Percentiles rank a stretch among this genome's conserved stretches.
Conservation (phyloP, 2,888 invertebrate genomes). For the Aethes cnicana region DNA sequence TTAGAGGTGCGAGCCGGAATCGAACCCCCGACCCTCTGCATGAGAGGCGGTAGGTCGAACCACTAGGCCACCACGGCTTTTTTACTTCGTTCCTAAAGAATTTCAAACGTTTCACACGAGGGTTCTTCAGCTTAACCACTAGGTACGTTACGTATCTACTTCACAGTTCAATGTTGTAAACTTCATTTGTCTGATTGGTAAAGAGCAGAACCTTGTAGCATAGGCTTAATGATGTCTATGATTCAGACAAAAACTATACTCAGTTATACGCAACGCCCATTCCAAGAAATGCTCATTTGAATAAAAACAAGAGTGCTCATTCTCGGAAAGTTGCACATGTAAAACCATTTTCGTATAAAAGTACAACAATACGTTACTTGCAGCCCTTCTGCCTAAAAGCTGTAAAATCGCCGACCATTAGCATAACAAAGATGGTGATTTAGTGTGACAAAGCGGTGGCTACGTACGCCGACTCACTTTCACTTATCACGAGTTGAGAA, state of each 20-base stretch:
- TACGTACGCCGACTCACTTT: slow-evolving; percentile 67
- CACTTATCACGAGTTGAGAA: slow-evolving; percentile 55
- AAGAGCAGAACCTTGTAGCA: no score
- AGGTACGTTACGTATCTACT: no score
- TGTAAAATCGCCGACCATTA: slow-evolving; percentile 71
- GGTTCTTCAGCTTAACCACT: no score
- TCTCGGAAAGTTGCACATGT: slow-evolving; percentile 68
- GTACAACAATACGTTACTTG: slow-evolving; percentile 59
- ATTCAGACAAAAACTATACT: neutral
- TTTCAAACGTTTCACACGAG: no score
- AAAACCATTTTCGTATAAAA: slow-evolving; percentile 45
- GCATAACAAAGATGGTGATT: slow-evolving; percentile 76
- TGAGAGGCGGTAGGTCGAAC: no score
- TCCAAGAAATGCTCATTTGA: slow-evolving; percentile 25
- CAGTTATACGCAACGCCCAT: neutral
- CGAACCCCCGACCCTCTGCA: no score
- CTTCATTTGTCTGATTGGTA: no score
- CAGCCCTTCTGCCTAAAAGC: slow-evolving; percentile 68
- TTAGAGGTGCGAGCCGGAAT: no score
- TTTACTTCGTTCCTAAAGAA: no score
- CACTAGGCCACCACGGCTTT: no score
- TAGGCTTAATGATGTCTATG: neutral
- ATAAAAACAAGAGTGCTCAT: slow-evolving; percentile 40
- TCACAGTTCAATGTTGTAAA: no score
- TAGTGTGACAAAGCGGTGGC: slow-evolving; percentile 62